Evolutionary conservation across 2,888 invertebrate species (phyloP).

Genomic region (Unio delphinus): DNA sequence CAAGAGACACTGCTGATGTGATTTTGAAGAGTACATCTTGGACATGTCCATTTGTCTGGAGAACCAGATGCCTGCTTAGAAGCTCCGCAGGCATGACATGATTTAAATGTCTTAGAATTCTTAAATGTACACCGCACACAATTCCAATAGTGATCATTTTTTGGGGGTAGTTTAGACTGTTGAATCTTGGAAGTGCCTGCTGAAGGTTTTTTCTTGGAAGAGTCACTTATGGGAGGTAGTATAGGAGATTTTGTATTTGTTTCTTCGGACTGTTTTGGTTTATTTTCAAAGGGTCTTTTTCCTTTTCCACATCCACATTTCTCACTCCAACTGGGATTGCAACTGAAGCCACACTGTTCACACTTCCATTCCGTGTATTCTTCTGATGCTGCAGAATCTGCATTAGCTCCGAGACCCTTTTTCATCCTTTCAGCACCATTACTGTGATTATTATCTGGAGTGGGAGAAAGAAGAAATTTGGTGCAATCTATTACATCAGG

Average conservation of each 20-base stretch:
- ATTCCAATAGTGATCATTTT: conserved; percentile 77
- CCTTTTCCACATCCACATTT: conserved; percentile 83
- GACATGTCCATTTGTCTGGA: conserved; percentile 49
- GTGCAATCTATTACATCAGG: conserved; percentile 35
- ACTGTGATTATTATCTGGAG: conserved; percentile 16
- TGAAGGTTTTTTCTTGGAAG: too few species aligned
- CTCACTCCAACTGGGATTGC: conserved; percentile 85
- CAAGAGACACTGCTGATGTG: conserved; percentile 29
- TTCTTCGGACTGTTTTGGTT: conserved; percentile 4
- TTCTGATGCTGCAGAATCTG: conserved; percentile 6
- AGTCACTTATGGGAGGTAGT: too few species aligned
- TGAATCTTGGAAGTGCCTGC: too few species aligned
- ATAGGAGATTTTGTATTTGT: too few species aligned
- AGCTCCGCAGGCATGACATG: conserved; percentile 88
- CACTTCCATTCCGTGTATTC: conserved; percentile 83
- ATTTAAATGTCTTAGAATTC: conserved; percentile 80
- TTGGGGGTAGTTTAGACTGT: too few species aligned
- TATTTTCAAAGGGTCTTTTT: conserved; percentile 8
- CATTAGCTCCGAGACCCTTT: conserved; percentile 1
- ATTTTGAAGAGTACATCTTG: conserved; percentile 52
- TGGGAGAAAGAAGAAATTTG: conserved; percentile 29
- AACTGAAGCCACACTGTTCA: conserved; percentile 88
- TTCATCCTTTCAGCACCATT: not conserved
- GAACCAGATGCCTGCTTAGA: conserved; percentile 14
- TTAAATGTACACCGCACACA: conserved; percentile 90